Conservation (phyloP, 2,888 invertebrate species). For the Himalopsyche tibetana region DNA sequence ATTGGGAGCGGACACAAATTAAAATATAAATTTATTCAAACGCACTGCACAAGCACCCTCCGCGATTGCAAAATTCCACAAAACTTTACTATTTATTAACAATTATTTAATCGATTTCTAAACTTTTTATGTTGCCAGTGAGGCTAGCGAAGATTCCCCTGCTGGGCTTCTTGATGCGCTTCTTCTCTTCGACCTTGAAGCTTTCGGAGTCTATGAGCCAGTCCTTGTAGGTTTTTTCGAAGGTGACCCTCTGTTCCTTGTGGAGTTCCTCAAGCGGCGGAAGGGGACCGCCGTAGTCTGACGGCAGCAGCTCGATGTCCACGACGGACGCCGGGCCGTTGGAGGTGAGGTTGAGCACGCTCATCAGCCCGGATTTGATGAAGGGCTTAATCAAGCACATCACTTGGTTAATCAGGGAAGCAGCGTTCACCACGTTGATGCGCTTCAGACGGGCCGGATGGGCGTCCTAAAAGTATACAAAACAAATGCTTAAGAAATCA, state of each 20-base stretch:
- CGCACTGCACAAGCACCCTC: not conserved
- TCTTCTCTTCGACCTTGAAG: constrained; percentile 76
- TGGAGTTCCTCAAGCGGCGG: constrained; percentile 76
- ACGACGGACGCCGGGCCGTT: constrained; percentile 75
- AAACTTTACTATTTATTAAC: not conserved
- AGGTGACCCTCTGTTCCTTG: constrained; percentile 76
- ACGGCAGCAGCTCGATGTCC: constrained; percentile 73
- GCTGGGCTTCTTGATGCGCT: constrained; percentile 74
- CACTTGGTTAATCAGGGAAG: constrained; percentile 82
- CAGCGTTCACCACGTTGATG: constrained; percentile 81
- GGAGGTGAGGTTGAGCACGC: constrained; percentile 78
- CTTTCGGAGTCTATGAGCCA: constrained; percentile 80
- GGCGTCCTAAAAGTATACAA: constrained; percentile 76
- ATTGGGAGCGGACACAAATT: no score
- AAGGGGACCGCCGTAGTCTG: constrained; percentile 80
- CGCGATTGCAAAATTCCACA: not conserved
- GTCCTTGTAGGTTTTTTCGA: constrained; percentile 78
- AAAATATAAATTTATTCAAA: no score
- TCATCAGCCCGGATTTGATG: constrained; percentile 79
- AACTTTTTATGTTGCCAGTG: constrained; percentile 74
- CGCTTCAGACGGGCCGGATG: constrained; percentile 82
- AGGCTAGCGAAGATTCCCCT: constrained; percentile 76
- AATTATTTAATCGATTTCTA: constrained; percentile 74
- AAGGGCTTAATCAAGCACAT: constrained; percentile 82
- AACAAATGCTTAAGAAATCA: not conserved